These are phyloP conservation scores for Catharus bicknelli DNA, from an alignment of 2,113 vertebrate species.

Conservation along the genomic window DNA sequence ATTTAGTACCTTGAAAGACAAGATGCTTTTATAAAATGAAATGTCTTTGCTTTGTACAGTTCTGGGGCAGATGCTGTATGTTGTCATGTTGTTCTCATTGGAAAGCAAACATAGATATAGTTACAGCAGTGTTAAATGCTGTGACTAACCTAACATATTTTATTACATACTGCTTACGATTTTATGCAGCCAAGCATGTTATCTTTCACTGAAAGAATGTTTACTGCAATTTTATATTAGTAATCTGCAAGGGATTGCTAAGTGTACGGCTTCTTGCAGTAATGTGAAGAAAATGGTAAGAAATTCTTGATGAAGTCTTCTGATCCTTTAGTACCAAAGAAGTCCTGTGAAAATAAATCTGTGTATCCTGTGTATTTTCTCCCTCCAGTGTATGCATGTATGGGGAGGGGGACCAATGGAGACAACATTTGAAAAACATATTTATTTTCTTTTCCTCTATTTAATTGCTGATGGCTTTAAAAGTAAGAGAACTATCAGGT, in stretches of 20 bases:
- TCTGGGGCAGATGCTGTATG: background rate
- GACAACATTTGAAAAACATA: background rate
- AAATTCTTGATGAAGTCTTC: background rate
- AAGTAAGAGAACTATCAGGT: background rate
- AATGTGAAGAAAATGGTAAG: background rate
- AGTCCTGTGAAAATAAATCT: background rate
- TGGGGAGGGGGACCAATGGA: accelerated
- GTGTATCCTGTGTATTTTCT: background rate
- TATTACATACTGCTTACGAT: background rate
- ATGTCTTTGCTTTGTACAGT: background rate
- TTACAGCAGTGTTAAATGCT: background rate
- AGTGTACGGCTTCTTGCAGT: background rate
- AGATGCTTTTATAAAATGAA: background rate
- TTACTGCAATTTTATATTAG: background rate
- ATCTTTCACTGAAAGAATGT: background rate
- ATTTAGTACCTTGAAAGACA: background rate
- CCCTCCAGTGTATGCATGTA: background rate
- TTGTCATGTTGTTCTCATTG: background rate
- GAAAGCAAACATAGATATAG: background rate
- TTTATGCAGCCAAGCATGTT: background rate
- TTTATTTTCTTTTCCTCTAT: background rate
- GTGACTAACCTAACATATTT: background rate
- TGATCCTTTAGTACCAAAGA: background rate
- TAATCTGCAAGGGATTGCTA: background rate
- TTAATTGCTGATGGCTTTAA: background rate